Evolutionary conservation across 1,140 invertebrate species (phyloP).

Genomic region (Drosophila mojavensis): DNA sequence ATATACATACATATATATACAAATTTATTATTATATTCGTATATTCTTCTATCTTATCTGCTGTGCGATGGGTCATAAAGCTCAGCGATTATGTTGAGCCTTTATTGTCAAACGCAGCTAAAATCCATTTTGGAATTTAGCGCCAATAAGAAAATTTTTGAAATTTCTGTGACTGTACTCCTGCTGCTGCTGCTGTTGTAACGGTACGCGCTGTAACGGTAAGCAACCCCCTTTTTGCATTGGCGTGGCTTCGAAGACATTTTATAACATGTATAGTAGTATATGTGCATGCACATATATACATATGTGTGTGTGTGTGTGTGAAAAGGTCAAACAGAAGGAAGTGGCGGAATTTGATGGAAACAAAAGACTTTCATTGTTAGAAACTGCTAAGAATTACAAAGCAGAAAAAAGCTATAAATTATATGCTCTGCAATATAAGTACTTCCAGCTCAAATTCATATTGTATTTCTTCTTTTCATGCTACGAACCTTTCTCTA

Average conservation of each 20-base stretch:
- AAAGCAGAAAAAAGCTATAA: not conserved
- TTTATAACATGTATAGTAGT: too few species aligned
- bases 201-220: slow-evolving; percentile 24
- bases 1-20: not conserved
- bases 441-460: not conserved
- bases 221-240: slow-evolving; percentile 26
- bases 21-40: not conserved
- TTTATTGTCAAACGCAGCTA: not conserved
- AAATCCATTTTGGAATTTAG: not conserved
- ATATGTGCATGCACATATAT: too few species aligned
- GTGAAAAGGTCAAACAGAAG: slow-evolving; percentile 30
- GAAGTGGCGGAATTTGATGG: slow-evolving; percentile 8
- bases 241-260: slow-evolving; percentile 10
- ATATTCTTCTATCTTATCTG: not conserved
- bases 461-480: too few species aligned
- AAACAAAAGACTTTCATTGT: slow-evolving; percentile 60
- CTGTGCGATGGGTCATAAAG: not conserved
- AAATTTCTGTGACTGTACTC: slow-evolving; percentile 33
- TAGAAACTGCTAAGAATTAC: not conserved
- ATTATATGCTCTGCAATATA: not conserved
- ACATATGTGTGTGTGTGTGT: too few species aligned
- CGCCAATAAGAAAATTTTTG: not conserved
- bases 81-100: slow-evolving; percentile 13
- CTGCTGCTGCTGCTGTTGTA: not conserved
- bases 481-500: too few species aligned